A percentile compares a stretch with the other conserved stretches of the same genome.
Evolutionary conservation across 1,140 invertebrate species (phyloP).

Genomic region (Episyrphus balteatus): DNA sequence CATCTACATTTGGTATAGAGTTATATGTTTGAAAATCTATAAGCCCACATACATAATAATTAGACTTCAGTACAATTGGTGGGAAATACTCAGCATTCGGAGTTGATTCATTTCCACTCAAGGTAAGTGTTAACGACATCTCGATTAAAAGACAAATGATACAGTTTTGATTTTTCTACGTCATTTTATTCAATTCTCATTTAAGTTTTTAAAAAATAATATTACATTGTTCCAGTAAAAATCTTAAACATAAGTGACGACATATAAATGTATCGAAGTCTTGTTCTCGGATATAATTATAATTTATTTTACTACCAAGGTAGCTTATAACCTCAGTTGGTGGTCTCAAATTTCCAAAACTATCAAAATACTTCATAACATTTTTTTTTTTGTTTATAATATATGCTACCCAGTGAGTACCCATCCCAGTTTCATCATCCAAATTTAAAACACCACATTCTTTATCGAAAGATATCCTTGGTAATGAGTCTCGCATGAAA

Average conservation of each 20-base stretch:
- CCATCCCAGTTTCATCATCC: conserved; percentile 14
- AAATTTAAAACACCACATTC: conserved; percentile 27
- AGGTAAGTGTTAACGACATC: conserved; percentile 7
- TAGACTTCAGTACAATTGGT: conserved; percentile 5
- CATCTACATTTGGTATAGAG: conserved; percentile 13
- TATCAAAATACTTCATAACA: conserved; percentile 9
- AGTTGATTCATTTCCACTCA: conserved; percentile 1
- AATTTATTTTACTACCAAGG: conserved; percentile 5
- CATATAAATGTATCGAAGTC: conserved; percentile 11
- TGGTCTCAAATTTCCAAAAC: conserved; percentile 26
- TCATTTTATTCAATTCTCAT: neutral
- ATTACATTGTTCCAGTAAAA: conserved; percentile 7
- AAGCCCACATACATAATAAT: conserved; percentile 11
- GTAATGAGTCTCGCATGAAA: neutral
- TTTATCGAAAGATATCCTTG: conserved; percentile 9
- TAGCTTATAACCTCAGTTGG: conserved; percentile 22
- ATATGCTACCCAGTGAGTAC: conserved; percentile 31
- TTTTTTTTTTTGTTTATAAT: conserved; percentile 12
- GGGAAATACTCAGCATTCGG: conserved; percentile 11
- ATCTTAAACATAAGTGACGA: conserved; percentile 20
- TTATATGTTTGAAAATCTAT: conserved; percentile 10
- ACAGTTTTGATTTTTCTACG: neutral
- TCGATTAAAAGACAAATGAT: neutral
- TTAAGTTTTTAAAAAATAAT: neutral
- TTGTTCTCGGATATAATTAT: conserved; percentile 5